These are phyloP conservation scores for Opisthograptis luteolata DNA, from an alignment of 2,888 invertebrate genomes.

Conservation along the genomic window DNA sequence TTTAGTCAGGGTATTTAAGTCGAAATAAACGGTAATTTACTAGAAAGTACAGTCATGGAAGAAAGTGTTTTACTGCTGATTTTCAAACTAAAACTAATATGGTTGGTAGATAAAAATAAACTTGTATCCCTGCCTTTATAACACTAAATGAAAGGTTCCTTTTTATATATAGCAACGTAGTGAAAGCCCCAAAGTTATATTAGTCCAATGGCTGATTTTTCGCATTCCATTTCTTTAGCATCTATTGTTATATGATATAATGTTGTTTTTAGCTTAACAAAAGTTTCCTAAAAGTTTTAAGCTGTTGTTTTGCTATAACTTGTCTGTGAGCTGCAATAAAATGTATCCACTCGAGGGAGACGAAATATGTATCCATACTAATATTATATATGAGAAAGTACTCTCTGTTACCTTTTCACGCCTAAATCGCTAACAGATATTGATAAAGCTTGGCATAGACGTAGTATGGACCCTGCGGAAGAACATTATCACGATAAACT, in stretches of 20 bases:
- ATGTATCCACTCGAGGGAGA: neutral
- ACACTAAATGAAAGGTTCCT: constrained; percentile 12
- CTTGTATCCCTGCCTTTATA: neutral
- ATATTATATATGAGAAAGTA: too few relatives aligned
- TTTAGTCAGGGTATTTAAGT: constrained; percentile 41
- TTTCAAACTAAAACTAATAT: neutral
- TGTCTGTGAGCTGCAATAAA: neutral
- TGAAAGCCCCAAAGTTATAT: constrained; percentile 20
- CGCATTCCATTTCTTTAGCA: neutral
- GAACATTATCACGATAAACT: too few relatives aligned
- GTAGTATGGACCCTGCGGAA: too few relatives aligned
- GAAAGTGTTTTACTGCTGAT: constrained; percentile 1
- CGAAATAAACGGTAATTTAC: constrained; percentile 22
- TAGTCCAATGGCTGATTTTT: neutral
- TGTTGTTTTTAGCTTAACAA: neutral
- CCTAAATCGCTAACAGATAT: too few relatives aligned
- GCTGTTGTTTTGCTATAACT: too few relatives aligned
- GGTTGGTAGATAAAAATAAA: neutral
- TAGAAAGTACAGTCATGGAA: constrained; percentile 1
- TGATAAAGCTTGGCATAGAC: too few relatives aligned
- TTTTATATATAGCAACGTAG: constrained; percentile 18
- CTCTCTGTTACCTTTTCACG: too few relatives aligned
- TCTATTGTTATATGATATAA: neutral
- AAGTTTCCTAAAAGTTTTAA: too few relatives aligned
- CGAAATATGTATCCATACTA: too few relatives aligned